Base-by-base conservation (phyloP, 2,888 invertebrate species). In the Clitarchus hookeri region DNA sequence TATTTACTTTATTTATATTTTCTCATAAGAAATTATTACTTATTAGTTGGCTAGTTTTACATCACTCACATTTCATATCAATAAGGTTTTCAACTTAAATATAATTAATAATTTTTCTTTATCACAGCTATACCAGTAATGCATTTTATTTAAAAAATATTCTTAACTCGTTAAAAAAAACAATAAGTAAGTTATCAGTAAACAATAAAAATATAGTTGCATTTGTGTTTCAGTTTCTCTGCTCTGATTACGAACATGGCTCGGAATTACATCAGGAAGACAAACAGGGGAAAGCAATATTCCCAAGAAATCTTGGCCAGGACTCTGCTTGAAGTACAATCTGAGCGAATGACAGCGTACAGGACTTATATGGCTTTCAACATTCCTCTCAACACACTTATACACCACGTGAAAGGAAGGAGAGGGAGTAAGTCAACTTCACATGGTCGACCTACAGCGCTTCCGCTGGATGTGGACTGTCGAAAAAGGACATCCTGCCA, bases 401-500 rank as follows among this genome's bases (percentile, higher is more conserved):
- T 85, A 48, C 86, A 87, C 84, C 89, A 87, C 85, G 80, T 89
- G 23, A 88, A 88, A 85, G 87, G 88, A n/a, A 88, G 83, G 86
- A 87, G 88, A 87, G 88, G 89, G 36, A 83, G 84, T 25, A 88
- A 88, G 48, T 86, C 86, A 79, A 85, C 87, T 12, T 88, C 89
- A 48, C 83, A 88, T 77, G 90, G 90, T 13, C 88, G 89, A 87
- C 84, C 86, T 83, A 86, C 88, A 13, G 89, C 88, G 79, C 88
- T 90, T 85, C 88, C 90, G 36, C 83, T 65, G 44, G 89, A 89
- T 85, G 85, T 89, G 90, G 90, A 19, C 86, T 90, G 44, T 89
- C 89, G 19, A 88, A 89, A 88, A 89, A 89, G 87, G 90, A 91
- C 88, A 85, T 90, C 48, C 83, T 90, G 84, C 88, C 90, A 83